Percentiles rank a stretch among this genome's conserved stretches.
These are phyloP conservation scores for Borostomias antarcticus DNA, from an alignment of 2,797 vertebrate species.

Conservation along the genomic window DNA sequence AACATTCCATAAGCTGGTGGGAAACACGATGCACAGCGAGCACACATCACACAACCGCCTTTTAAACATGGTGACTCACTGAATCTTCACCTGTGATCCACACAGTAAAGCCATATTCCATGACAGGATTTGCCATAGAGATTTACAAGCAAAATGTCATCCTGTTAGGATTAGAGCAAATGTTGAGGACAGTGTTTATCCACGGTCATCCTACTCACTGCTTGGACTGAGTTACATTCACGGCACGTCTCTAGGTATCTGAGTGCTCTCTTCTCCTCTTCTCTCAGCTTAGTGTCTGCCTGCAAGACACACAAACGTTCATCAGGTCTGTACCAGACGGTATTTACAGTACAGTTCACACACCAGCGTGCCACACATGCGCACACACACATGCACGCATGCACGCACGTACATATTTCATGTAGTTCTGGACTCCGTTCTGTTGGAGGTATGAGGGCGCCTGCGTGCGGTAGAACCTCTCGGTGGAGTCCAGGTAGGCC, in stretches of 20 bases:
- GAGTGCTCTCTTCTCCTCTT: constrained; percentile 89
- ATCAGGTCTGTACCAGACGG: neutral
- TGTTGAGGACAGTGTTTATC: too few species aligned
- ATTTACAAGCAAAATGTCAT: neutral
- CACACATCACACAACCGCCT: too few species aligned
- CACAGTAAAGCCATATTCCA: too few species aligned
- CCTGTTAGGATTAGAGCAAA: neutral
- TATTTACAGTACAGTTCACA: neutral
- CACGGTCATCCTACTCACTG: constrained; percentile 72
- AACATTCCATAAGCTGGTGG: constrained; percentile 91
- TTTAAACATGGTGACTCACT: neutral
- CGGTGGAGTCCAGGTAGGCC: constrained; percentile 95
- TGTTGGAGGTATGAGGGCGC: constrained; percentile 96
- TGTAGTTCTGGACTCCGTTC: constrained; percentile 97
- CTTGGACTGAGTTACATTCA: constrained; percentile 92
- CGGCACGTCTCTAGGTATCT: constrained; percentile 89
- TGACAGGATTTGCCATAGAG: too few species aligned
- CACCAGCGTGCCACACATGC: neutral
- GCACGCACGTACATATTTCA: constrained; percentile 91
- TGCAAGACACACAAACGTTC: constrained; percentile 48
- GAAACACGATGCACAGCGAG: neutral
- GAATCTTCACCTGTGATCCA: neutral
- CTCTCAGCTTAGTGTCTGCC: constrained; percentile 92
- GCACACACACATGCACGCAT: neutral
- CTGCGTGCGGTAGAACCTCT: constrained; percentile 97